Evolutionary conservation across 2,113 vertebrate species (phyloP).

Genomic region (Tragulus kanchil): DNA sequence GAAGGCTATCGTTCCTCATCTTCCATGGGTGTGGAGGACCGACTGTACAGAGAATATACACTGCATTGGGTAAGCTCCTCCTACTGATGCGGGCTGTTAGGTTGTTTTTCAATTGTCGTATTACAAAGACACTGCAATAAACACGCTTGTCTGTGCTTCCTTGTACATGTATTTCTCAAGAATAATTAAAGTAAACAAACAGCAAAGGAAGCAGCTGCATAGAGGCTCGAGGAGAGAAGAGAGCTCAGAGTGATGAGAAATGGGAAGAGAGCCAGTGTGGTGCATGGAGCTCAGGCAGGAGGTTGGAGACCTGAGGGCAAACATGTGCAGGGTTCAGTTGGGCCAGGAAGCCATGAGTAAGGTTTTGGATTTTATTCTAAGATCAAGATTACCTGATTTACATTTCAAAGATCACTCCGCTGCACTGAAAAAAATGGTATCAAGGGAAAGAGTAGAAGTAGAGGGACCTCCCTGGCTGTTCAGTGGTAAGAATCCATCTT

Average conservation of each 20-base stretch:
- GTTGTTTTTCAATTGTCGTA: not conserved
- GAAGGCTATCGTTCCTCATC: not conserved
- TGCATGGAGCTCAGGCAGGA: not conserved
- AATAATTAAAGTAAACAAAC: slow-evolving; percentile 4
- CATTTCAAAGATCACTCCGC: not conserved
- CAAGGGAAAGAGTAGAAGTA: not conserved
- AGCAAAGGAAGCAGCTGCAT: not conserved
- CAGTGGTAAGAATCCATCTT: not conserved
- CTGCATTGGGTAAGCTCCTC: not conserved
- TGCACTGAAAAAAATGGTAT: not conserved
- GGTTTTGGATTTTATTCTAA: not conserved
- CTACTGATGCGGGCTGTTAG: not conserved
- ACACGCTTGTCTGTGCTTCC: not conserved
- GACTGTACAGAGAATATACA: not conserved
- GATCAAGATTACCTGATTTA: not conserved
- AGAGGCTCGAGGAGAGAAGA: not conserved
- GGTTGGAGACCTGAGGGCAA: not conserved
- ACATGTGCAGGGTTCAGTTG: not conserved
- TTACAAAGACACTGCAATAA: not conserved
- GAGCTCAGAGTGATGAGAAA: not conserved
- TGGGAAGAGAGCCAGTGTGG: not conserved
- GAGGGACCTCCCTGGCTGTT: not conserved
- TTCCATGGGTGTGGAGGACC: not conserved
- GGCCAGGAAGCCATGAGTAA: not conserved
- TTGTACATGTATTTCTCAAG: not conserved